Evolutionary conservation across 2,797 vertebrate genomes (phyloP).

Genomic region (Vultur gryphus): DNA sequence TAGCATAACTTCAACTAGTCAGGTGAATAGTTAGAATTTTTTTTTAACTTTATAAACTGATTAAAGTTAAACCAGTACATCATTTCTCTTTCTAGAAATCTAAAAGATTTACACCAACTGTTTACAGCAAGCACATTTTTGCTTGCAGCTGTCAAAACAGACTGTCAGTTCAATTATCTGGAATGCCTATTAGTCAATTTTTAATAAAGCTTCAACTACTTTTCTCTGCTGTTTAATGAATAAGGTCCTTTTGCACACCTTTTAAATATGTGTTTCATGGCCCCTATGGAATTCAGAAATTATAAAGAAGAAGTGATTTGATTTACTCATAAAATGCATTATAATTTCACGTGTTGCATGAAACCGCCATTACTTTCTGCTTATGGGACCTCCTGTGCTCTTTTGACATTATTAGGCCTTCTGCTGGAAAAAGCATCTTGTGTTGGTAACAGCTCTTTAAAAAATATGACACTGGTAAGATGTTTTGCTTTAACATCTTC

Average conservation of each 20-base stretch:
- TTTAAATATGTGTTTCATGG: constrained; percentile 68
- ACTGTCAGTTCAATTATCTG: constrained; percentile 78
- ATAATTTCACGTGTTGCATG: constrained; percentile 27
- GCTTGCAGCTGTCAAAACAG: constrained; percentile 79
- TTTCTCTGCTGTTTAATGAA: constrained; percentile 73
- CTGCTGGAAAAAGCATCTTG: background rate
- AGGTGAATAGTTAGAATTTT: constrained; percentile 32
- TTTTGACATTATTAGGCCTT: background rate
- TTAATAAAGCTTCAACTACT: constrained; percentile 74
- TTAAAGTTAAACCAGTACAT: constrained; percentile 68
- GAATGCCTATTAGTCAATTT: constrained; percentile 75
- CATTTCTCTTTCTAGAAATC: constrained; percentile 69
- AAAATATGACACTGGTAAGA: background rate
- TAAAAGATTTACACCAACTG: constrained; percentile 72
- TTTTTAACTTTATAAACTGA: constrained; percentile 60
- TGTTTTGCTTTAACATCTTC: background rate
- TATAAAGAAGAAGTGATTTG: constrained; percentile 61
- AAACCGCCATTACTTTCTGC: constrained; percentile 9
- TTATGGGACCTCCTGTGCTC: background rate
- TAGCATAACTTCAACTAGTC: constrained; percentile 40
- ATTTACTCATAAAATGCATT: constrained; percentile 61
- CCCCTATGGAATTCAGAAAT: constrained; percentile 60
- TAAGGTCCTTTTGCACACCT: constrained; percentile 58
- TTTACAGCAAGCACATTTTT: constrained; percentile 70
- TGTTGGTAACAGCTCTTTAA: background rate